phyloP scores from a whole-genome alignment of 2,888 invertebrate species.

The Parelbella ahira region DNA sequence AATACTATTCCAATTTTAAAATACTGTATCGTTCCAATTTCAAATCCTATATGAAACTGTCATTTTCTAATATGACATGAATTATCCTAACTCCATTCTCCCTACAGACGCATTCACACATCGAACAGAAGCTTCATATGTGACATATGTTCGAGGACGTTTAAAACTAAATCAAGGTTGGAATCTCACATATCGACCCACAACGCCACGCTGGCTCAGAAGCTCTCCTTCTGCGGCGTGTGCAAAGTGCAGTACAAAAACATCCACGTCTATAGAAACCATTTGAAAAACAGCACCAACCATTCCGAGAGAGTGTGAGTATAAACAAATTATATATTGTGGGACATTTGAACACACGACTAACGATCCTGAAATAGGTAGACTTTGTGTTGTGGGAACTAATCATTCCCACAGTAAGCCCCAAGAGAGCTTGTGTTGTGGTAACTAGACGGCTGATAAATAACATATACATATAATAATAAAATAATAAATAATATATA shows the following conservation, averaged over 20 bases:
- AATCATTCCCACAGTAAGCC: no score
- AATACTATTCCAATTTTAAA: not conserved
- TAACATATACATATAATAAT: no score
- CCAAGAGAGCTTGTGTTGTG: no score
- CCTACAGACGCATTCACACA: slow-evolving; percentile 50
- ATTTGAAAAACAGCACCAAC: slow-evolving; percentile 45
- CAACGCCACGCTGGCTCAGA: slow-evolving; percentile 35
- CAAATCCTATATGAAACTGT: no score
- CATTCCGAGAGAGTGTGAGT: slow-evolving; percentile 47
- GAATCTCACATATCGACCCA: slow-evolving; percentile 46
- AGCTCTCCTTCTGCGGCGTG: slow-evolving; percentile 41
- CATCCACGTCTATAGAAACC: slow-evolving; percentile 50
- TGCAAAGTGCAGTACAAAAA: slow-evolving; percentile 53
- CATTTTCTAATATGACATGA: no score
- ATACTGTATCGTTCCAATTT: slow-evolving; percentile 25
- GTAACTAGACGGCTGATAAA: no score
- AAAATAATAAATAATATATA: no score
- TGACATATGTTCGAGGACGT: slow-evolving; percentile 42
- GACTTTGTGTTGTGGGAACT: no score
- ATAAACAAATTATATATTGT: no score
- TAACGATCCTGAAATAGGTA: no score
- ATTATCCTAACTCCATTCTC: no score
- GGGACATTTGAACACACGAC: no score
- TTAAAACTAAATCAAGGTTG: slow-evolving; percentile 39
- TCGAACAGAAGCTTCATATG: slow-evolving; percentile 42